Evolutionary conservation across 2,888 invertebrate species (phyloP).

Genomic region (Pyrochroa serraticornis): DNA sequence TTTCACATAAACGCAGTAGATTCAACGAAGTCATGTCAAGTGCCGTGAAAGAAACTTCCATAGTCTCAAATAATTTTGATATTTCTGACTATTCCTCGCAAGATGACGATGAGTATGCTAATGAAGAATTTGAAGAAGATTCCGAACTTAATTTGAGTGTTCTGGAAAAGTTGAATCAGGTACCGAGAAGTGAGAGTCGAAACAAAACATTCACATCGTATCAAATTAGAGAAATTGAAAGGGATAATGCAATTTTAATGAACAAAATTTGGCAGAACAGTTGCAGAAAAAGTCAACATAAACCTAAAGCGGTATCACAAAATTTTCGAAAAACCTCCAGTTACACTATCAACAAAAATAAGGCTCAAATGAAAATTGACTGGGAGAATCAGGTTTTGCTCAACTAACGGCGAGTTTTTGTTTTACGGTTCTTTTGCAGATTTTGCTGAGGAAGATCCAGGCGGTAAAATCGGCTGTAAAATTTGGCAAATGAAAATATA

Average conservation of each 20-base stretch:
- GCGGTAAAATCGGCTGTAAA: conserved; percentile 34
- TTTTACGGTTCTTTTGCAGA: conserved; percentile 30
- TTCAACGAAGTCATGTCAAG: not conserved
- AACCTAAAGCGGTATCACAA: conserved; percentile 22
- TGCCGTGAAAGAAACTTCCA: conserved; percentile 6
- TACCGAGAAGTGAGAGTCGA: not conserved
- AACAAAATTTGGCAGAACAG: conserved; percentile 42
- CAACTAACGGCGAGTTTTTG: not conserved
- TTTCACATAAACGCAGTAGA: not conserved
- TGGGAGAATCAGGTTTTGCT: conserved; percentile 42
- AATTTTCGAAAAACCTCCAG: conserved; percentile 28
- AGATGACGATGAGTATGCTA: conserved; percentile 18
- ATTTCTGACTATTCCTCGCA: not conserved
- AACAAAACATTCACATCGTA: conserved; percentile 37
- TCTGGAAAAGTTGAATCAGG: not conserved
- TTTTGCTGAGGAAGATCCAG: conserved; percentile 38
- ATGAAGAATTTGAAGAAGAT: conserved; percentile 24
- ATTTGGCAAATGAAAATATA: not conserved
- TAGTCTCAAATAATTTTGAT: conserved; percentile 1
- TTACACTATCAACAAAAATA: conserved; percentile 42
- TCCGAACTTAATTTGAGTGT: not conserved
- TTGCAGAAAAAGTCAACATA: conserved; percentile 38
- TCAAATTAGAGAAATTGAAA: conserved; percentile 36
- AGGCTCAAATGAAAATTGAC: conserved; percentile 40
- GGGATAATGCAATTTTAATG: conserved; percentile 38